Evolutionary conservation across 2,888 invertebrate genomes (phyloP).

Genomic region (Dryadula phaetusa): DNA sequence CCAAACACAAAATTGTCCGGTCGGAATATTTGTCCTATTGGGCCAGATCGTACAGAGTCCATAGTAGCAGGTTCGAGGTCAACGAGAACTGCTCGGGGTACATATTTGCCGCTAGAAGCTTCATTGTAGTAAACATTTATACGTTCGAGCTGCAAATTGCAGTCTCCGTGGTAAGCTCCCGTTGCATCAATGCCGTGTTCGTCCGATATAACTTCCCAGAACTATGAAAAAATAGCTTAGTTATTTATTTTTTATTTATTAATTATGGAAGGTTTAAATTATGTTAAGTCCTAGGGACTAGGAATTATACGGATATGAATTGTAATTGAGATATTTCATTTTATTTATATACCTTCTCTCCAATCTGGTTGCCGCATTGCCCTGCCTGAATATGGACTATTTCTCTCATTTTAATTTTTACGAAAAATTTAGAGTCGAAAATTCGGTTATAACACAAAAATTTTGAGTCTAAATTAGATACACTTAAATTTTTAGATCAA

Average conservation of each 20-base stretch:
- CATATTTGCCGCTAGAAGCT: conserved; percentile 21
- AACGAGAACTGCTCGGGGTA: conserved; percentile 21
- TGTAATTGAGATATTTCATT: too few relatives aligned
- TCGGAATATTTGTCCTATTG: conserved; percentile 24
- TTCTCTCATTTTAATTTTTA: conserved; percentile 86
- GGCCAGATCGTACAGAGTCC: conserved; percentile 21
- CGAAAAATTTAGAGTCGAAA: conserved; percentile 63
- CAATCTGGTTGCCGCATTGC: conserved; percentile 86
- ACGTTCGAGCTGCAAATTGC: conserved; percentile 23
- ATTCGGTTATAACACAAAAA: conserved; percentile 38
- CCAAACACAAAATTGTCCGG: conserved; percentile 28
- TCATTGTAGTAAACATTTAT: conserved; percentile 27
- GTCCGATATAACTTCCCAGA: conserved; percentile 24
- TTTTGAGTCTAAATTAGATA: conserved; percentile 20
- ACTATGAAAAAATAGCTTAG: not conserved
- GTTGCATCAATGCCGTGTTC: conserved; percentile 22
- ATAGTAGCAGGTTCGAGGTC: conserved; percentile 22
- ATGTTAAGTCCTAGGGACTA: too few relatives aligned
- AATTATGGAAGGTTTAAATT: not conserved
- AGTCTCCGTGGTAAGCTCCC: conserved; percentile 16
- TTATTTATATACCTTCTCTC: conserved; percentile 88
- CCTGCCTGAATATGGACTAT: conserved; percentile 90
- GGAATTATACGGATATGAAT: too few relatives aligned
- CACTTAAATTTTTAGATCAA: conserved; percentile 55
- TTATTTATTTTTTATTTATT: not conserved